Percentiles rank a stretch among this genome's conserved stretches.
Conservation (phyloP, 2,797 vertebrate genomes). For the Podarcis siculus region DNA sequence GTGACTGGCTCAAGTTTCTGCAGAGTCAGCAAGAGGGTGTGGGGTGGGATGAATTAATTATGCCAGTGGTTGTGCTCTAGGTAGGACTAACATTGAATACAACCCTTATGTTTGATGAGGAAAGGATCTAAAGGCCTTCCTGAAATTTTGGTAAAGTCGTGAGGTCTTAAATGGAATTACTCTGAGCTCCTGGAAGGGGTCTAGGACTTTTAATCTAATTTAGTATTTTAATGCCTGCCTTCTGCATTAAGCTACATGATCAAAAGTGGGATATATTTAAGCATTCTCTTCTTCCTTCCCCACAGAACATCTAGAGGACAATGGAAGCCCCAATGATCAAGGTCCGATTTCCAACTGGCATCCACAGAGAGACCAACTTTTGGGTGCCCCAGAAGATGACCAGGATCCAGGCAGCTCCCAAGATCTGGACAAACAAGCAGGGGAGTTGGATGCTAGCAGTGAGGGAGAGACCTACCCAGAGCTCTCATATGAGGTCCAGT, state of each 20-base stretch:
- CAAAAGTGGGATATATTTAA: no score
- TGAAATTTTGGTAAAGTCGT: neutral
- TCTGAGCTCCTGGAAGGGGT: no score
- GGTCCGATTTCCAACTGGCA: slow-evolving; percentile 52
- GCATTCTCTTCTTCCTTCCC: slow-evolving; percentile 29
- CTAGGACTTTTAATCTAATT: neutral
- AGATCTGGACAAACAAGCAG: slow-evolving; percentile 14
- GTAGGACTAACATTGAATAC: no score
- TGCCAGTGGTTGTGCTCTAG: no score
- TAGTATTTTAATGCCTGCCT: neutral
- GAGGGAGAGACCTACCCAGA: slow-evolving; percentile 39
- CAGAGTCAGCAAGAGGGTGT: no score
- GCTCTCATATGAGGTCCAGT: slow-evolving; percentile 39
- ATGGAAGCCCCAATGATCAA: slow-evolving; percentile 50
- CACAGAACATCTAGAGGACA: slow-evolving; percentile 44
- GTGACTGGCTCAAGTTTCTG: no score
- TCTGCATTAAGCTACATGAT: no score
- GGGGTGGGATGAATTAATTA: no score
- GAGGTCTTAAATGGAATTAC: neutral
- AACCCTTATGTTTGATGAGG: neutral
- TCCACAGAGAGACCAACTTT: slow-evolving; percentile 43
- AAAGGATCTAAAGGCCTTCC: neutral
- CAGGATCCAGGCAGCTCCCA: slow-evolving; percentile 45
- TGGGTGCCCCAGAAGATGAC: slow-evolving; percentile 65
- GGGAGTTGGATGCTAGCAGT: slow-evolving; percentile 34